phyloP scores from a whole-genome alignment of 2,113 vertebrate genomes.

The Scopus umbretta region DNA sequence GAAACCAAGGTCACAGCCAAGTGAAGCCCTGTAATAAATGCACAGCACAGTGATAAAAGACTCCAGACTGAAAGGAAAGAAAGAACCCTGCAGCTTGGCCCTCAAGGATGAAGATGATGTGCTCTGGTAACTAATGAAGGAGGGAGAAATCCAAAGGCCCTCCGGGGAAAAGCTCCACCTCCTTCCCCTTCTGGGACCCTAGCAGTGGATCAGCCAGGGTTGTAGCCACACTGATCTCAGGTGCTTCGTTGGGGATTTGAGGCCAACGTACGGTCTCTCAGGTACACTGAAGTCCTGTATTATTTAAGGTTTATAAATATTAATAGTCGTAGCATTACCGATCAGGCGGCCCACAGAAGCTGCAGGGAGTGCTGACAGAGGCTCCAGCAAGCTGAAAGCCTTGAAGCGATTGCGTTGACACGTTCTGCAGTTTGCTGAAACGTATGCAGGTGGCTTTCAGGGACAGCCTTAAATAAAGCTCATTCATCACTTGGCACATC shows the following conservation, averaged over 20 bases:
- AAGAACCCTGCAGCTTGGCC: constrained; percentile 1
- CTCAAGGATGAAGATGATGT: constrained; percentile 23
- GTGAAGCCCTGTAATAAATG: neutral
- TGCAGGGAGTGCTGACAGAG: neutral
- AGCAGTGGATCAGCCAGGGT: neutral
- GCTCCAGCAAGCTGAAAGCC: neutral
- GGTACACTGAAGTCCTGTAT: constrained; percentile 13
- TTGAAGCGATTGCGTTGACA: neutral
- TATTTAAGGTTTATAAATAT: constrained; percentile 55
- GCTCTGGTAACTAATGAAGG: constrained; percentile 50
- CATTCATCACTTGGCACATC: neutral
- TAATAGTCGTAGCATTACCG: neutral
- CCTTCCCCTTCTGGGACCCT: neutral
- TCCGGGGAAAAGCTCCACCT: neutral
- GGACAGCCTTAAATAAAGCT: neutral
- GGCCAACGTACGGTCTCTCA: constrained; percentile 41
- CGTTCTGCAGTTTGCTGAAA: neutral
- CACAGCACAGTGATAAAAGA: neutral
- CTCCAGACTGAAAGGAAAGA: neutral
- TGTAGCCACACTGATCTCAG: neutral
- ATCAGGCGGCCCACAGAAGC: neutral
- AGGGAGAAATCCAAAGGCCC: neutral
- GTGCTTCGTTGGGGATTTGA: neutral
- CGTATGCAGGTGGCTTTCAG: neutral
- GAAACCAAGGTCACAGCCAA: neutral